Evolutionary conservation across 2,113 vertebrate genomes (phyloP).

Genomic region (Gymnorhina tibicen): DNA sequence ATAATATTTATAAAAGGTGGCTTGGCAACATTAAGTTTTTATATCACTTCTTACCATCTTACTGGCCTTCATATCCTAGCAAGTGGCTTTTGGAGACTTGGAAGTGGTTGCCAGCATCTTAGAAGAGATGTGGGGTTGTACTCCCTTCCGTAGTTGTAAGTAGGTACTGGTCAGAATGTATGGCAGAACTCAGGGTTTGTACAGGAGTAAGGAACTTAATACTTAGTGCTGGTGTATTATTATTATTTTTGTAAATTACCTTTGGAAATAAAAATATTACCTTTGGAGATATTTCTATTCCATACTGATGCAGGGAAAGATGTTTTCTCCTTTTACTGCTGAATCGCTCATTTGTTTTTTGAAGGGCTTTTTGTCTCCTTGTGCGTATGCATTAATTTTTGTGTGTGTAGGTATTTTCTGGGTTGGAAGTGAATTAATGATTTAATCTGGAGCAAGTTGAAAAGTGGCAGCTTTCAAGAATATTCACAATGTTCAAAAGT

Average conservation of each 20-base stretch:
- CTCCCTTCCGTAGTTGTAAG: accelerated
- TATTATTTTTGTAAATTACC: not conserved
- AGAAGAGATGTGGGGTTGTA: not conserved
- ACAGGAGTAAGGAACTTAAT: not conserved
- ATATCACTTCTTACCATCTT: not conserved
- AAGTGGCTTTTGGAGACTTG: not conserved
- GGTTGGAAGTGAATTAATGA: not conserved
- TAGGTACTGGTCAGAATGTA: not conserved
- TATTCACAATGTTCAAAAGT: not conserved
- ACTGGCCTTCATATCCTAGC: not conserved
- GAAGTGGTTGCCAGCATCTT: not conserved
- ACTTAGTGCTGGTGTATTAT: not conserved
- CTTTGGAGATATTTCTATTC: not conserved
- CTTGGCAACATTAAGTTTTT: not conserved
- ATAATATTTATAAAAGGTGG: not conserved
- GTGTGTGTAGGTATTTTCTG: not conserved
- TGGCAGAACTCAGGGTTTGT: not conserved
- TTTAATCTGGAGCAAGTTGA: not conserved
- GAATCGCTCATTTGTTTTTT: not conserved
- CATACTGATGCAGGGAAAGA: not conserved
- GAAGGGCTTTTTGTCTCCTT: not conserved
- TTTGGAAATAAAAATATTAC: not conserved
- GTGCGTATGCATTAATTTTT: not conserved
- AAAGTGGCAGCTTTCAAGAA: not conserved
- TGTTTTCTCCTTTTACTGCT: not conserved